A percentile compares a stretch with the other conserved stretches of the same genome.
phyloP scores from a whole-genome alignment of 30 jellyfish, hydroid and myxozoan genomes.

The Clytia hemisphaerica region DNA sequence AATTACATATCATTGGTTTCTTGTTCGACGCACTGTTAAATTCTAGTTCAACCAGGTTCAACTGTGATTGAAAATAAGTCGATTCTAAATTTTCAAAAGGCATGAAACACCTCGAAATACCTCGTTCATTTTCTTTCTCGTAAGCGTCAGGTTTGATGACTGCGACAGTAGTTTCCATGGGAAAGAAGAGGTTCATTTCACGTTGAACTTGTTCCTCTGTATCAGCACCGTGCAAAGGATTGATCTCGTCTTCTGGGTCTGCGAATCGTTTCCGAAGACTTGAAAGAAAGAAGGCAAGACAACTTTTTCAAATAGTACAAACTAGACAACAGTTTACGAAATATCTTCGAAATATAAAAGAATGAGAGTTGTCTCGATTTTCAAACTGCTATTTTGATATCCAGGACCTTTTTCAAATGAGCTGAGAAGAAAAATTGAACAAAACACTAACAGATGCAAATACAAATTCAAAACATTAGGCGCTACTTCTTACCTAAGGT shows the following conservation, averaged over 20 bases:
- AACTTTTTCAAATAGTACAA: not conserved
- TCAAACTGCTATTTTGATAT: not conserved
- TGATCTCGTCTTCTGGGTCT: slow-evolving; percentile 53
- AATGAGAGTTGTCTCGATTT: no score
- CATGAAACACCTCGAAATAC: slow-evolving; percentile 2
- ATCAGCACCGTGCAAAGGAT: slow-evolving; percentile 90
- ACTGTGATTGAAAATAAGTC: not conserved
- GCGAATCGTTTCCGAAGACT: slow-evolving; percentile 82
- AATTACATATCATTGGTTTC: no score
- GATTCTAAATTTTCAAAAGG: not conserved
- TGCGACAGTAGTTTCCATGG: slow-evolving; percentile 78
- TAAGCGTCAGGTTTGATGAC: slow-evolving; percentile 87
- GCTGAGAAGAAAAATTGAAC: not conserved
- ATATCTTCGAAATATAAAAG: no score
- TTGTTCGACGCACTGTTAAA: no score
- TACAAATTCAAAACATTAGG: no score
- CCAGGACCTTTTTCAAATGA: not conserved
- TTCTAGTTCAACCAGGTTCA: no score
- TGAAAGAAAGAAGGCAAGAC: not conserved
- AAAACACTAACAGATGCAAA: not conserved
- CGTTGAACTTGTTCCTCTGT: slow-evolving; percentile 52
- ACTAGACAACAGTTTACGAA: not conserved
- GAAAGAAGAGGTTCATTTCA: slow-evolving; percentile 64
- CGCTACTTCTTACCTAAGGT: no score
- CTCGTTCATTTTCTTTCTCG: slow-evolving; percentile 60